Base-by-base conservation (phyloP, 2,888 invertebrate species). In the Platycheirus rosarum region DNA sequence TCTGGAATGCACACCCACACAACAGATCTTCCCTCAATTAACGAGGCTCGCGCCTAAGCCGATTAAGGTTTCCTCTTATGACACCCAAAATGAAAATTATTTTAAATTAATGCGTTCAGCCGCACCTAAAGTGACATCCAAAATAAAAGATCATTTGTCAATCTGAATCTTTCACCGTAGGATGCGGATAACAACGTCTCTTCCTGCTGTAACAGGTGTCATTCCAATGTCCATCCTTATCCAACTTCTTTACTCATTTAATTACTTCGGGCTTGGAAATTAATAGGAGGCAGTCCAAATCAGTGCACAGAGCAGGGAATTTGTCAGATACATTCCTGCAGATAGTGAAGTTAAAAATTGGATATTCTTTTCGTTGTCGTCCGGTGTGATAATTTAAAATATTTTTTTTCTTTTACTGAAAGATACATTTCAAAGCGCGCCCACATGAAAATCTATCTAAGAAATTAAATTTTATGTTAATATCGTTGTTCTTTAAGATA, bases 401-500 rank as follows among this genome's bases (percentile, higher is more conserved):
- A 13, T 23, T 13, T 26, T 26, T 29, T 20, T 2, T 23, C 5
- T 26, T 57, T 40, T 57, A 42, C 26, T 40, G 40, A 14, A 9
- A 60, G 42, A 60, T 26, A 29, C 42, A 26, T 60, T 60, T 44
- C n/a, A n/a, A 26, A 13, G 40, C 75, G 51, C 79, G 69, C 75
- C 75, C 79, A 65, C 70, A 7, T 16, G 46, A 60, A 7, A 20
- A 51, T 57, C 63, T 49, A 70, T 75, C 70, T 80, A 29, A 49
- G 44, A 80, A 80, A 75, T 65, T 60, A 65, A 80, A 75, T 23
- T 70, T 69, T 75, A 80, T 80, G 79, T 80, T 53, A 75, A 75
- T 80, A 65, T 42, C 18, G 29, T n/a, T 18, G 53, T 44, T 29
- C n/a, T n/a, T n/a, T 8, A 40, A 40, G 9, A 49, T 26, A 37